A percentile compares a stretch with the other conserved stretches of the same genome.
phyloP scores from a whole-genome alignment of 1,140 invertebrate species.

The Zelostemma sp. region DNA sequence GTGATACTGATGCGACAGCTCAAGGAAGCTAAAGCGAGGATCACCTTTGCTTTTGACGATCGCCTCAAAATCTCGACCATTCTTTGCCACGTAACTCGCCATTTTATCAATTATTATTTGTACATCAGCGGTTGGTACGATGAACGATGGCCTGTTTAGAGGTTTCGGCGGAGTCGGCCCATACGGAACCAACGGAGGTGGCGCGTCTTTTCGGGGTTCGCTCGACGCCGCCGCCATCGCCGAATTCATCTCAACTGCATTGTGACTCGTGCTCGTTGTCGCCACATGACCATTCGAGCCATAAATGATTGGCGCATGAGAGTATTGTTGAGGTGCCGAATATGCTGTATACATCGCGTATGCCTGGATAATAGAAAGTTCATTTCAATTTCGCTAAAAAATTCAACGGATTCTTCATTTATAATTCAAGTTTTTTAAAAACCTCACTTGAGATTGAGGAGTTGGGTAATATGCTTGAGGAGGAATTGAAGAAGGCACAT shows the following conservation, averaged over 20 bases:
- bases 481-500: slow-evolving; percentile 49
- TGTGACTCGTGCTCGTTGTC: slow-evolving; percentile 35
- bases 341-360: slow-evolving; percentile 52
- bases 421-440: not conserved
- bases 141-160: slow-evolving; percentile 68
- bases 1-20: slow-evolving; percentile 80
- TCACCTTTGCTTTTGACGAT: slow-evolving; percentile 90
- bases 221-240: slow-evolving; percentile 8
- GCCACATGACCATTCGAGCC: slow-evolving; percentile 59
- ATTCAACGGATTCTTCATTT: too few species aligned
- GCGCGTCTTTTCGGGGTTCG: slow-evolving; percentile 44
- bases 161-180: slow-evolving; percentile 64
- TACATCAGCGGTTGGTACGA: slow-evolving; percentile 81
- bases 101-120: slow-evolving; percentile 95
- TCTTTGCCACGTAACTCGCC: slow-evolving; percentile 94
- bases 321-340: slow-evolving; percentile 63
- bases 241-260: slow-evolving; percentile 6
- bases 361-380: slow-evolving; percentile 40
- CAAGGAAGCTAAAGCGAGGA: slow-evolving; percentile 85
- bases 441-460: slow-evolving; percentile 44
- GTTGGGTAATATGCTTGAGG: slow-evolving; percentile 58
- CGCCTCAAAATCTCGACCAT: slow-evolving; percentile 92
- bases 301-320: slow-evolving; percentile 66
- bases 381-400: slow-evolving; percentile 6
- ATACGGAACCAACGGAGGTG: slow-evolving; percentile 61